Conservation (phyloP, 2,113 vertebrate species). For the Vulpes vulpes region DNA sequence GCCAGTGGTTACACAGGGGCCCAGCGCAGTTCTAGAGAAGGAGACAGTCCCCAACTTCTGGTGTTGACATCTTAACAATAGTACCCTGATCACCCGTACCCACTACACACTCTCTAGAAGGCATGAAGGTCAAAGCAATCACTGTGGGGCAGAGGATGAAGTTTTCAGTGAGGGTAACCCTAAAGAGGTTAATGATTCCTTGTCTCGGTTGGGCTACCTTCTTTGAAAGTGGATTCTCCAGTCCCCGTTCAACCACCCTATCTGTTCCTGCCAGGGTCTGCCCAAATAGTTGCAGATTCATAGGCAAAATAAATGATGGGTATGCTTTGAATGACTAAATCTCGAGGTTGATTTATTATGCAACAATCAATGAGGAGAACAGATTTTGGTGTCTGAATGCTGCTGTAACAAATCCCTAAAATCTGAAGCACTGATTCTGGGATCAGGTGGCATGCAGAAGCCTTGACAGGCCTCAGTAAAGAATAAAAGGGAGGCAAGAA, state of each 20-base stretch:
- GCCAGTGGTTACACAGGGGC: background rate
- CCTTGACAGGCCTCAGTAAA: background rate
- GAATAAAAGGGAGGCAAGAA: background rate
- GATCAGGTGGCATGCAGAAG: background rate
- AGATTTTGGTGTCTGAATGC: background rate
- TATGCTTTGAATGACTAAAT: background rate
- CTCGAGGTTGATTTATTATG: background rate
- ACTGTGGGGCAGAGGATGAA: background rate
- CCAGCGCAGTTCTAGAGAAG: background rate
- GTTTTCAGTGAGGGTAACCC: background rate
- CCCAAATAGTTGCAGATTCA: background rate
- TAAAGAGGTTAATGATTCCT: too few species aligned
- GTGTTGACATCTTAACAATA: background rate
- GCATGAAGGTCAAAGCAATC: background rate
- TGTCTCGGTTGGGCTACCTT: background rate
- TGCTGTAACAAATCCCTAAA: background rate
- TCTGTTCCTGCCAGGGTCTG: background rate
- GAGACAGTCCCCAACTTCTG: background rate
- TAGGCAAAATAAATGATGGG: background rate
- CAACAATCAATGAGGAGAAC: background rate
- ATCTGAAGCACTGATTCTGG: background rate
- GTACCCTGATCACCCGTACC: background rate
- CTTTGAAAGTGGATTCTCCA: background rate
- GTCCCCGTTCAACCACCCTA: background rate
- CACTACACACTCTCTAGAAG: background rate